Percentiles rank a stretch among this genome's conserved stretches.
These are phyloP conservation scores for Anorthoa munda DNA, from an alignment of 2,888 invertebrate species.

Conservation along the genomic window DNA sequence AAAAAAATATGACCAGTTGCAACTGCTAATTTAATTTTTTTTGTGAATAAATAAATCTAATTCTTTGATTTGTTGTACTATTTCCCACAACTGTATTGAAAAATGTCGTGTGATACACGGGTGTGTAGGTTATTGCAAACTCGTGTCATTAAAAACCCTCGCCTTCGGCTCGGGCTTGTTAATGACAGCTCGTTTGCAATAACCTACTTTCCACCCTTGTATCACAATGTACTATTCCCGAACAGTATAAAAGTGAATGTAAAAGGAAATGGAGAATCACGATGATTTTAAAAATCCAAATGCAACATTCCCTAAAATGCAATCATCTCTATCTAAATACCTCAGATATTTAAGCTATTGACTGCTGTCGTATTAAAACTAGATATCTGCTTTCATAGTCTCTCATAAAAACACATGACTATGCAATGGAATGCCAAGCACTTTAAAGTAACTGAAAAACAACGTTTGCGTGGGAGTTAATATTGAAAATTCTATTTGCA, in stretches of 20 bases:
- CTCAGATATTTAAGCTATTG: constrained; percentile 4
- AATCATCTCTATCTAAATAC: constrained; percentile 13
- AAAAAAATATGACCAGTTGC: too few relatives aligned
- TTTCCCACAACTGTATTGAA: too few relatives aligned
- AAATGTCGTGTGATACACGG: too few relatives aligned
- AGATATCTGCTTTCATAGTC: constrained; percentile 13
- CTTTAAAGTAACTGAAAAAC: constrained; percentile 39
- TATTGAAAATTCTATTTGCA: constrained; percentile 42
- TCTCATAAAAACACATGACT: constrained; percentile 42
- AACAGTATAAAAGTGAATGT: neutral
- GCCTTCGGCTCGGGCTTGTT: too few relatives aligned
- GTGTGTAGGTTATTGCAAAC: too few relatives aligned
- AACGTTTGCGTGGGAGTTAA: constrained; percentile 24
- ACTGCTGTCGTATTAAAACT: constrained; percentile 24
- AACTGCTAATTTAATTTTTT: too few relatives aligned
- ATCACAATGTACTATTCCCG: too few relatives aligned
- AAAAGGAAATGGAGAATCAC: neutral
- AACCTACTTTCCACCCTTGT: too few relatives aligned
- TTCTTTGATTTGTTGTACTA: too few relatives aligned
- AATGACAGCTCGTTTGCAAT: too few relatives aligned
- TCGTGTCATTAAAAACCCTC: too few relatives aligned
- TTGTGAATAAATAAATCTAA: too few relatives aligned
- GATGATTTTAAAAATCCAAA: neutral
- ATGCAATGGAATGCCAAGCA: constrained; percentile 40
- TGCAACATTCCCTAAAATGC: neutral